Percentiles rank a stretch among this genome's conserved stretches.
These are phyloP conservation scores for Chondrilla cf. caribensis DNA, from an alignment of 37 sponge, comb jelly and placozoan genomes.

Conservation along the genomic window DNA sequence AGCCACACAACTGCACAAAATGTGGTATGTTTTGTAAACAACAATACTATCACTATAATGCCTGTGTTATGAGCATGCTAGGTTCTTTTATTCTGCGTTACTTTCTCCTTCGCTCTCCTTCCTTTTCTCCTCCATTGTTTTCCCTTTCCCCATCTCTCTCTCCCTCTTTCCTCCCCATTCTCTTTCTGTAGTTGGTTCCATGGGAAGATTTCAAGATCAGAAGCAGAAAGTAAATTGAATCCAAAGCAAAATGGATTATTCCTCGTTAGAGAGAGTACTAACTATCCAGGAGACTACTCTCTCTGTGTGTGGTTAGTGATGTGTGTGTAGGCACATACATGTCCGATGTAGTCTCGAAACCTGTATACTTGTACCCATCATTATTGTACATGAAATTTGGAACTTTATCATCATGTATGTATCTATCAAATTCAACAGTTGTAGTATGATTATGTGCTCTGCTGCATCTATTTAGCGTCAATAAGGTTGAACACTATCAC, in stretches of 20 bases:
- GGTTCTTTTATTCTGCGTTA: no score
- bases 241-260: slow-evolving; percentile 51
- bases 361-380: no score
- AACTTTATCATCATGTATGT: no score
- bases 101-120: no score
- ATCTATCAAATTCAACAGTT: no score
- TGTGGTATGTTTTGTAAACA: slow-evolving; percentile 74
- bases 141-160: no score
- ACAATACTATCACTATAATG: neutral
- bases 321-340: no score
- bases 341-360: no score
- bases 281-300: slow-evolving; percentile 62
- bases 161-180: no score
- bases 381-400: no score
- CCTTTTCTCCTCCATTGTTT: no score
- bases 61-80: neutral
- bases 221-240: slow-evolving; percentile 32
- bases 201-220: slow-evolving; percentile 47
- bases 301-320: slow-evolving; percentile 34
- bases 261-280: slow-evolving; percentile 51
- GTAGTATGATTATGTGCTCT: neutral
- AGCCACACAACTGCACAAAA: slow-evolving; percentile 32
- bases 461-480: slow-evolving; percentile 50
- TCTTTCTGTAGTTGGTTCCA: slow-evolving; percentile 43
- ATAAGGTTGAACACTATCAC: slow-evolving; percentile 88